Evolutionary conservation across 2,888 invertebrate genomes (phyloP).

Genomic region (Esperia sulphurella): DNA sequence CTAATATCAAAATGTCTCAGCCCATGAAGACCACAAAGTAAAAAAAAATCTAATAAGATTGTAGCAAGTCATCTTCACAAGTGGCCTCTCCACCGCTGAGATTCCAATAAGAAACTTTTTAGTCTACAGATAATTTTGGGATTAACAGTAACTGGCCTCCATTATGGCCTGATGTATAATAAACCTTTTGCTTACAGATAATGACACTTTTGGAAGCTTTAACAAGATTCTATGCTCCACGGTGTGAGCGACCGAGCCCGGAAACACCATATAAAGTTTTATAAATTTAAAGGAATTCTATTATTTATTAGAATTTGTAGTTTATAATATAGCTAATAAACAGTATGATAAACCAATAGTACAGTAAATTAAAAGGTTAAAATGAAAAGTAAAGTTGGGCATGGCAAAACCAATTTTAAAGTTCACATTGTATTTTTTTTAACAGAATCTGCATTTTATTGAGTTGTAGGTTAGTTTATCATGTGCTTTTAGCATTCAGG

Average conservation of each 20-base stretch:
- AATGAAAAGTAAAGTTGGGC: too few species aligned
- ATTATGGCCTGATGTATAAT: conserved; percentile 25
- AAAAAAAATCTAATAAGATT: conserved; percentile 25
- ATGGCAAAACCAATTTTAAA: too few species aligned
- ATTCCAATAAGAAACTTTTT: conserved; percentile 22
- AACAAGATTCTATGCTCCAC: neutral
- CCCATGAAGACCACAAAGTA: too few species aligned
- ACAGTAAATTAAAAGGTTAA: too few species aligned
- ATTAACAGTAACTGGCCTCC: conserved; percentile 33
- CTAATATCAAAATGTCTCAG: too few species aligned
- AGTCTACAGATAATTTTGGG: conserved; percentile 29
- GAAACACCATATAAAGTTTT: neutral
- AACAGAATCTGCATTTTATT: neutral
- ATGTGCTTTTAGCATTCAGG: too few species aligned
- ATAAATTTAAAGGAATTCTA: neutral
- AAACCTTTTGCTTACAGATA: conserved; percentile 19
- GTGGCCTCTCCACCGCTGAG: neutral
- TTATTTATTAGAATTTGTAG: neutral
- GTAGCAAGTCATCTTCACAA: conserved; percentile 24
- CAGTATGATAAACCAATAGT: too few species aligned
- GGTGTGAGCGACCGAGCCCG: neutral
- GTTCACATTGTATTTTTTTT: neutral
- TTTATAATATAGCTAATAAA: neutral
- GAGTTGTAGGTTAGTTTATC: neutral
- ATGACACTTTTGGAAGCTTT: conserved; percentile 2